Evolutionary conservation across 2,888 invertebrate genomes (phyloP), one percentile per base, ranked within the genome.

Genomic region (Therioaphis trifolii): DNA sequence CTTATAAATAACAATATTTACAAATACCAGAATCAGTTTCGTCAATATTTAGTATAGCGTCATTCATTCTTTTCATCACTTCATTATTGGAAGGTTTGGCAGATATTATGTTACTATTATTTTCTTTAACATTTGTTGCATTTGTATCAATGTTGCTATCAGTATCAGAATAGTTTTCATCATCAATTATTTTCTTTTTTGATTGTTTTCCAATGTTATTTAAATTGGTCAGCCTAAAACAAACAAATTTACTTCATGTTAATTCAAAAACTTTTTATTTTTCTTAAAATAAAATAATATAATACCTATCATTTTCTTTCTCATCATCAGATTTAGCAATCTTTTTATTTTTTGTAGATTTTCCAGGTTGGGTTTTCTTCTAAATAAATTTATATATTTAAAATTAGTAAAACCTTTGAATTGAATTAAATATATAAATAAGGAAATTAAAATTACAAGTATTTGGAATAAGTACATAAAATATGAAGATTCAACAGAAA

Each of bases 251-350:
- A 18, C 5, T 29, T n/a, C 2, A 77, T 18, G 52, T 52, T 29
- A 4, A 15, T 76, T 1, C 0, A 27, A 0, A 14, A 46, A 43
- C 0, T 4, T 66, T 68, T 46, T 46, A n/a, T 15, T 61, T 14
- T 69, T n/a, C n/a, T n/a, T n/a, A n/a, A n/a, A n/a, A n/a, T 14
- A 29, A 14, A 71, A 49, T 35, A 58, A 29, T 18, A 35, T n/a
- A 29, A 21, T 52, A 71, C 79, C 69, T 71, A 43, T 79, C 15
- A 12, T 43, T 79, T 71, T 71, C 69, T 40, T 58, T 79, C 15
- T 52, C 69, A 21, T 76, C 76, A 14, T 79, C 43, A 43, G 58
- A 79, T 79, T 7, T 29, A 14, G 40, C 43, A 69, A 0, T 27
- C 66, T 14, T 27, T 63, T 24, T 52, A 24, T 21, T 18, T 52